Evolutionary conservation across 2,113 vertebrate genomes (phyloP).

Genomic region (Pelodiscus sinensis): DNA sequence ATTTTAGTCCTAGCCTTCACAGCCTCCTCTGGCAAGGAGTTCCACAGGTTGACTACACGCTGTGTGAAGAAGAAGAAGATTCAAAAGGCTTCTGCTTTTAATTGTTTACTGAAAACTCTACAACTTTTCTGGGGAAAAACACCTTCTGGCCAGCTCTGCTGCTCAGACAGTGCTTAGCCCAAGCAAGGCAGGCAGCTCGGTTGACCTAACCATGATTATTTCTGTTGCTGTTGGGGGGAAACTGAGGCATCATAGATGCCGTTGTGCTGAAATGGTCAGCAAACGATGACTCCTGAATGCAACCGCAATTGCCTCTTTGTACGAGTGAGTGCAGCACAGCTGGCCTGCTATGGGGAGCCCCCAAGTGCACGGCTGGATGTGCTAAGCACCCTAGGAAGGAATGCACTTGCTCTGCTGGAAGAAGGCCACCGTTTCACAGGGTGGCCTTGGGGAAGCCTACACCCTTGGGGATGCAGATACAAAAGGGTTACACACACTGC

Average conservation of each 20-base stretch:
- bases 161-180: background rate
- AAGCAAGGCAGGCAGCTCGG: too few relatives aligned
- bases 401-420: background rate
- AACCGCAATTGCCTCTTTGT: background rate
- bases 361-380: background rate
- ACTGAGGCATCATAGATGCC: background rate
- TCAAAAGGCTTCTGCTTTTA: background rate
- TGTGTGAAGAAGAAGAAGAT: too few relatives aligned
- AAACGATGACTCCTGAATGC: background rate
- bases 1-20: too few relatives aligned
- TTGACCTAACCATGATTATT: too few relatives aligned
- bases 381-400: background rate
- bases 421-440: background rate
- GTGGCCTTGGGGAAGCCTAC: background rate
- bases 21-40: too few relatives aligned
- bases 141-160: background rate
- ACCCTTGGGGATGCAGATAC: background rate
- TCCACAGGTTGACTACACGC: too few relatives aligned
- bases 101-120: background rate
- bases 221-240: background rate
- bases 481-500: conserved; percentile 22
- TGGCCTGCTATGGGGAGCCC: background rate
- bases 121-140: background rate
- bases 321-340: background rate
- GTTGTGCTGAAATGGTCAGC: background rate